phyloP scores from a whole-genome alignment of 1,140 invertebrate species.

The Whitmania pigra region DNA sequence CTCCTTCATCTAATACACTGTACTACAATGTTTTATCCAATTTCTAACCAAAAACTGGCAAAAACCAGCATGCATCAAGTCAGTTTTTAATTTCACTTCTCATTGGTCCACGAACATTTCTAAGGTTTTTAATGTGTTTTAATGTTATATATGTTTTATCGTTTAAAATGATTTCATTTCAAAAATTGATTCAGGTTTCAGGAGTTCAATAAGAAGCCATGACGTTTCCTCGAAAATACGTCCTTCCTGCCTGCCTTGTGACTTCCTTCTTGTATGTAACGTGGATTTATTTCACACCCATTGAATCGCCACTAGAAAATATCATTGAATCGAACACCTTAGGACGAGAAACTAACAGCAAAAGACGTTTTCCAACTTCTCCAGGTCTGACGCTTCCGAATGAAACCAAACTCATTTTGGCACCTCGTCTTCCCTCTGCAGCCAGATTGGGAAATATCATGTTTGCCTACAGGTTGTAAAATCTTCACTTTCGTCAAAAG shows the following conservation, averaged over 20 bases:
- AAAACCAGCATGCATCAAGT: too few relatives aligned
- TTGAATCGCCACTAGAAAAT: not conserved
- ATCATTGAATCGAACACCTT: not conserved
- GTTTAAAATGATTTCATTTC: not conserved
- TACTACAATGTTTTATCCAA: too few relatives aligned
- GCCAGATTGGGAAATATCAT: conserved; percentile 9
- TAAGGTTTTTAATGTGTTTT: conserved; percentile 4
- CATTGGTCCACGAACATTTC: not conserved
- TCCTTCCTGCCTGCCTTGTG: not conserved
- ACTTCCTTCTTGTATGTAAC: not conserved
- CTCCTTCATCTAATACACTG: too few relatives aligned
- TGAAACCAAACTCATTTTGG: not conserved
- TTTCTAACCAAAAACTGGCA: too few relatives aligned
- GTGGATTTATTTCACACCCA: not conserved
- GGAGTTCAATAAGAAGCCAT: not conserved
- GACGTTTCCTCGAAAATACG: not conserved
- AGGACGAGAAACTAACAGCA: not conserved
- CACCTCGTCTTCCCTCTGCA: not conserved
- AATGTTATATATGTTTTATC: not conserved
- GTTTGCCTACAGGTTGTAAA: conserved; percentile 3
- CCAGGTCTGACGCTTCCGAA: not conserved
- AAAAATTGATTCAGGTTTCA: not conserved
- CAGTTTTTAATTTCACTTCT: not conserved
- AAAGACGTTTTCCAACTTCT: not conserved
- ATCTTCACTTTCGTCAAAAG: not conserved